phyloP scores from a whole-genome alignment of 2,888 invertebrate genomes.

The Tiliacea citrago region DNA sequence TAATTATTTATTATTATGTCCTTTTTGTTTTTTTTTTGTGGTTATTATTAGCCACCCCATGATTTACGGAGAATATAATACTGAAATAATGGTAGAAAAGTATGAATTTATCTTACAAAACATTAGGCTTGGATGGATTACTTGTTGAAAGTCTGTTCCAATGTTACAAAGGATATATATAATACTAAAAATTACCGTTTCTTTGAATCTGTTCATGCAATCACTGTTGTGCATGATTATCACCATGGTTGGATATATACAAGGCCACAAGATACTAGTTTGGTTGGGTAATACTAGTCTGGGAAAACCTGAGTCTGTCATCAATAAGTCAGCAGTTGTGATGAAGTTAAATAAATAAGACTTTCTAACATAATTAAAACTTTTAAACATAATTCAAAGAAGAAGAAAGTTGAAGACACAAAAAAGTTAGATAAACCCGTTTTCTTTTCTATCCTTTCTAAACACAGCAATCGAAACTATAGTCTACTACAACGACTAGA shows the following conservation, averaged over 20 bases:
- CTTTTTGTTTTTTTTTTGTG: not conserved
- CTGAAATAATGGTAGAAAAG: not conserved
- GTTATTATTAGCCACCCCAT: conserved; percentile 5
- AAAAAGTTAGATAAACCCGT: not conserved
- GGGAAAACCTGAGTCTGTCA: not conserved
- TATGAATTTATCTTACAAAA: too few species aligned
- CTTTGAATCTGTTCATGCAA: not conserved
- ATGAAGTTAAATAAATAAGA: not conserved
- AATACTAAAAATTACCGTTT: too few species aligned
- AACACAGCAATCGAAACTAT: conserved; percentile 1
- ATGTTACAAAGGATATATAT: too few species aligned
- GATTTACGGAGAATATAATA: not conserved
- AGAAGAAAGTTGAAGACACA: conserved; percentile 5
- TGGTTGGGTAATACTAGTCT: too few species aligned
- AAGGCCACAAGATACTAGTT: too few species aligned
- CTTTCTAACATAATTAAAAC: conserved; percentile 11
- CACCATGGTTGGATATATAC: not conserved
- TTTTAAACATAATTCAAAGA: not conserved
- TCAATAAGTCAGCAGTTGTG: not conserved
- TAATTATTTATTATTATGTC: not conserved
- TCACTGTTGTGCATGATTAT: not conserved
- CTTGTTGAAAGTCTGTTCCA: too few species aligned
- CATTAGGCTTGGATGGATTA: too few species aligned
- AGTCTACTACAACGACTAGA: not conserved
- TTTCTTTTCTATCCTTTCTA: not conserved